Conservation (phyloP, 2,113 vertebrate genomes). For the Grammomys surdaster region DNA sequence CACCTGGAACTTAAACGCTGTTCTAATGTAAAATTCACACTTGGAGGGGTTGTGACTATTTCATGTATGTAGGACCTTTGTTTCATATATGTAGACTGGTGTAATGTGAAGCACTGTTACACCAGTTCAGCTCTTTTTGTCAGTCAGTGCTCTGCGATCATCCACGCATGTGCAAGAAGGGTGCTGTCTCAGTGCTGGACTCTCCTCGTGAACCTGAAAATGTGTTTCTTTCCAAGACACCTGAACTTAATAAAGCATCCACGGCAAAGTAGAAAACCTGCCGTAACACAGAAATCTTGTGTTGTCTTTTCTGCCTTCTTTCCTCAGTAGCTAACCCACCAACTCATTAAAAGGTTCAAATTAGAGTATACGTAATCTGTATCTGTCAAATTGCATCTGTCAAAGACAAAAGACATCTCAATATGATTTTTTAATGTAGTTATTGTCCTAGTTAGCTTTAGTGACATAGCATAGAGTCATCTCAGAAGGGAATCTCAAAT, state of each 20-base stretch:
- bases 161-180: background rate
- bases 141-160: background rate
- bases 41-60: background rate
- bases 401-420: background rate
- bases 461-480: background rate
- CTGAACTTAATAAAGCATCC: background rate
- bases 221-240: background rate
- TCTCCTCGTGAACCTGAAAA: background rate
- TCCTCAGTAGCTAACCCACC: background rate
- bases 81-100: background rate
- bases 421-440: background rate
- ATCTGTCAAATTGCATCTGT: background rate
- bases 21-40: background rate
- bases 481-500: background rate
- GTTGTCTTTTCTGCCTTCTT: background rate
- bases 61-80: background rate
- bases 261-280: background rate
- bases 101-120: background rate
- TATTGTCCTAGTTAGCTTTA: background rate
- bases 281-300: background rate
- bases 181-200: background rate
- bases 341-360: constrained; percentile 8
- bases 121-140: background rate
- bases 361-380: too few species aligned
- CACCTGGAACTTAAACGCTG: background rate